Evolutionary conservation across 2,888 invertebrate species (phyloP).

Genomic region (Pycnomerus fuliginosus): DNA sequence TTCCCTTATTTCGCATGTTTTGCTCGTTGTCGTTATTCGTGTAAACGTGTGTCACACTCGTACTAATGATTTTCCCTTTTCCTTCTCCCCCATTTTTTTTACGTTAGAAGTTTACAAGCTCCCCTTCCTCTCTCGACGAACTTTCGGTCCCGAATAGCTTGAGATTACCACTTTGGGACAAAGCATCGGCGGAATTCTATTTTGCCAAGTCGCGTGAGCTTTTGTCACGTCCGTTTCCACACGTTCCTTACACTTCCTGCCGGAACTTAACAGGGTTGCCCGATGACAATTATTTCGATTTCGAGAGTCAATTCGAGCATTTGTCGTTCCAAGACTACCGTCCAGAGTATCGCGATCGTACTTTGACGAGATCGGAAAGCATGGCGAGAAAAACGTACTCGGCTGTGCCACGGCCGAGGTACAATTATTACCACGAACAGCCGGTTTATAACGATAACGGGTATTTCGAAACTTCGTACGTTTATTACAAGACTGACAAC

Average conservation of each 20-base stretch:
- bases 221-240: conserved; percentile 59
- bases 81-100: conserved; percentile 25
- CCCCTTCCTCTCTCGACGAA: conserved; percentile 57
- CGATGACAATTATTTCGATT: conserved; percentile 28
- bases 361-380: conserved; percentile 51
- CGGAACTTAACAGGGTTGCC: conserved; percentile 40
- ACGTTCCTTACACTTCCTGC: conserved; percentile 45
- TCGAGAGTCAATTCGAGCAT: conserved; percentile 42
- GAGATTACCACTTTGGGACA: conserved; percentile 68
- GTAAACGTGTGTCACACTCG: too few relatives aligned
- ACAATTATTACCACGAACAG: conserved; percentile 32
- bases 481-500: conserved; percentile 41
- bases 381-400: conserved; percentile 50
- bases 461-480: conserved; percentile 43
- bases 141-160: conserved; percentile 50
- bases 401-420: conserved; percentile 32
- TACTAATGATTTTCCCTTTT: conserved; percentile 33
- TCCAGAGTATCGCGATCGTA: conserved; percentile 44
- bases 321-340: conserved; percentile 43
- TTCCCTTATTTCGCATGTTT: too few relatives aligned
- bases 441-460: conserved; percentile 29
- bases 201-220: conserved; percentile 72
- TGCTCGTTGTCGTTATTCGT: too few relatives aligned
- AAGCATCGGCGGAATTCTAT: conserved; percentile 72
- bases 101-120: conserved; percentile 52